Percentiles rank a stretch among this genome's conserved stretches.
Evolutionary conservation across 2,113 vertebrate species (phyloP).

Genomic region (Nestor notabilis): DNA sequence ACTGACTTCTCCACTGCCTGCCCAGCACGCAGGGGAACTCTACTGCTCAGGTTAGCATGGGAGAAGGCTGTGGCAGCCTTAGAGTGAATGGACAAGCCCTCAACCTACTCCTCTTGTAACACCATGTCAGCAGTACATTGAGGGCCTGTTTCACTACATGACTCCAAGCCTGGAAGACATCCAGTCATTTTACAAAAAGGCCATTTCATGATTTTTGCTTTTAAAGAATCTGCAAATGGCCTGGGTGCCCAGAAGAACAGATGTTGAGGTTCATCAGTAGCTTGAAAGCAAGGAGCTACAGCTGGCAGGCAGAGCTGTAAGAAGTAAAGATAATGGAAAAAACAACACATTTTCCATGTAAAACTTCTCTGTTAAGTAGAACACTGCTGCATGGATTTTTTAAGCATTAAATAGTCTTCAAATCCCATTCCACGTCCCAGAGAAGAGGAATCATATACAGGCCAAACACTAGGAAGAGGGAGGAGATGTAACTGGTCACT

Average conservation of each 20-base stretch:
- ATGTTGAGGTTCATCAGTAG: constrained; percentile 9
- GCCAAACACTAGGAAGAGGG: neutral
- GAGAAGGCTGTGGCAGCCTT: neutral
- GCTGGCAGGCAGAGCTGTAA: constrained; percentile 8
- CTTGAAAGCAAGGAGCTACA: constrained; percentile 29
- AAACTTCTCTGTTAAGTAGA: neutral
- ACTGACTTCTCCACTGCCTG: neutral
- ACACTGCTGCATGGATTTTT: neutral
- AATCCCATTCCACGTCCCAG: neutral
- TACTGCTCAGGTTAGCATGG: neutral
- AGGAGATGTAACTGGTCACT: neutral
- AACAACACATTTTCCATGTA: constrained; percentile 40
- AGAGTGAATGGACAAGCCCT: neutral
- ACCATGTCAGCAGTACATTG: neutral
- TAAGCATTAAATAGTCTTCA: constrained; percentile 13
- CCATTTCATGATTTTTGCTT: neutral
- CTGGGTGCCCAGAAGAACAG: constrained; percentile 10
- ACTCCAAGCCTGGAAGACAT: neutral
- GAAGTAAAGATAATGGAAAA: constrained; percentile 41
- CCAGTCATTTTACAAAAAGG: neutral
- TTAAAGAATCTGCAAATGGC: neutral
- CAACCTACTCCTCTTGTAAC: neutral
- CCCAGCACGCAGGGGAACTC: neutral
- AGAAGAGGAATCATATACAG: neutral
- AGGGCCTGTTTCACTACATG: neutral